These are phyloP conservation scores for Brachionus asplanchnoidis DNA, from an alignment of 1,140 invertebrate species.

Conservation along the genomic window DNA sequence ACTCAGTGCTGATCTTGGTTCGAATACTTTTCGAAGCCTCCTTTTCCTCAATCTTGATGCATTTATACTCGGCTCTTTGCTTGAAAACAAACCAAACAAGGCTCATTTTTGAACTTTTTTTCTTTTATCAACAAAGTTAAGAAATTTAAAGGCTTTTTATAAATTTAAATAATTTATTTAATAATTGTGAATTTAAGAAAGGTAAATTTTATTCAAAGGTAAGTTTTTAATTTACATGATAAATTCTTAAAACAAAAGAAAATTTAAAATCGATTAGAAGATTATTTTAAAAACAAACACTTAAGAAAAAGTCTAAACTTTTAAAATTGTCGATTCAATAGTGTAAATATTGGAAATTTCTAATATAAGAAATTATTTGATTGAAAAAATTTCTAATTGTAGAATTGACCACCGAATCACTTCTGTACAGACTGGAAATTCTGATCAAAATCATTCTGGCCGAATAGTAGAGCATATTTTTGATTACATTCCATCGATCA, in stretches of 20 bases:
- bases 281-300: not conserved
- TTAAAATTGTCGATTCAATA: not conserved
- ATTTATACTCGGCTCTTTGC: not conserved
- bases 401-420: not conserved
- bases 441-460: not conserved
- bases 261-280: not conserved
- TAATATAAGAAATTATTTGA: not conserved
- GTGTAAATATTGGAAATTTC: not conserved
- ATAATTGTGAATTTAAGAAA: not conserved
- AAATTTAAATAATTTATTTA: constrained; percentile 37
- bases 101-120: not conserved
- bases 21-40: not conserved
- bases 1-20: not conserved
- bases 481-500: not conserved
- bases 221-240: not conserved
- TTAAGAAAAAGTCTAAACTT: not conserved
- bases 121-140: not conserved
- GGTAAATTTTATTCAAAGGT: not conserved
- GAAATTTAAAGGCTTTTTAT: not conserved
- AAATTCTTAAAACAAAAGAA: constrained; percentile 2
- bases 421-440: not conserved
- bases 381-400: not conserved
- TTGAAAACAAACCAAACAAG: not conserved
- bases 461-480: constrained; percentile 5
- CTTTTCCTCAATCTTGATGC: not conserved